Conservation (phyloP, 2,113 vertebrate genomes). For the Clarias batrachus region DNA sequence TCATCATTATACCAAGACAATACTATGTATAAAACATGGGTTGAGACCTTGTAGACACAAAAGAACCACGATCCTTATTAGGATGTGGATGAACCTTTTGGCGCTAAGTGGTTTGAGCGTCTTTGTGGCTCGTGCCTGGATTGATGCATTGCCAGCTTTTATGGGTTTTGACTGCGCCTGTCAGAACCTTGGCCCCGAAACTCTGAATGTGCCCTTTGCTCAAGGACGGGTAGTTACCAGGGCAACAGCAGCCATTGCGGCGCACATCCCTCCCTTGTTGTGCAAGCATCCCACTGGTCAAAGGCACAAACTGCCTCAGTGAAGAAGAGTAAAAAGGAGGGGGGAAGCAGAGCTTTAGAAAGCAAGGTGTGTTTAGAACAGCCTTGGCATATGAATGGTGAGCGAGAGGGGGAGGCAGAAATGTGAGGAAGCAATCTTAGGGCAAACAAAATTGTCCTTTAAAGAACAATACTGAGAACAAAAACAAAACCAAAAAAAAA, state of each 20-base stretch:
- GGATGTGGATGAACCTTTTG: slow-evolving; percentile 21
- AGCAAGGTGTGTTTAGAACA: slow-evolving; percentile 51
- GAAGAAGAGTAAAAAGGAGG: slow-evolving; percentile 29
- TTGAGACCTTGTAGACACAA: slow-evolving; percentile 18
- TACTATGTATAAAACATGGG: background rate
- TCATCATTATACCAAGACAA: slow-evolving; percentile 4
- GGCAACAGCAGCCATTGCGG: slow-evolving; percentile 55
- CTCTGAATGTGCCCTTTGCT: slow-evolving; percentile 55
- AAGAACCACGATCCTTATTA: slow-evolving; percentile 22
- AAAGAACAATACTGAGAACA: background rate
- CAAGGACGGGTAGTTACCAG: slow-evolving; percentile 60
- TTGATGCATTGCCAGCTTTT: slow-evolving; percentile 42
- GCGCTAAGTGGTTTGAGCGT: slow-evolving; percentile 16
- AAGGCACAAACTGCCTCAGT: slow-evolving; percentile 42
- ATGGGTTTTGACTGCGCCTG: slow-evolving; percentile 49
- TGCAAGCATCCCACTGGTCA: slow-evolving; percentile 54
- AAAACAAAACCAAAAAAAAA: background rate
- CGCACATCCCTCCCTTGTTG: slow-evolving; percentile 50
- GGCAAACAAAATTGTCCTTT: slow-evolving; percentile 41
- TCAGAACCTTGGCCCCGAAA: slow-evolving; percentile 56
- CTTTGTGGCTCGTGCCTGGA: slow-evolving; percentile 21
- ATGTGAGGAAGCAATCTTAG: slow-evolving; percentile 30
- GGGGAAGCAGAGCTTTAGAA: slow-evolving; percentile 36
- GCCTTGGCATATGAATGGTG: slow-evolving; percentile 37
- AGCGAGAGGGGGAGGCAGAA: slow-evolving; percentile 15